Evolutionary conservation across 2,888 invertebrate genomes (phyloP).

Genomic region (Drosophila anomalata): DNA sequence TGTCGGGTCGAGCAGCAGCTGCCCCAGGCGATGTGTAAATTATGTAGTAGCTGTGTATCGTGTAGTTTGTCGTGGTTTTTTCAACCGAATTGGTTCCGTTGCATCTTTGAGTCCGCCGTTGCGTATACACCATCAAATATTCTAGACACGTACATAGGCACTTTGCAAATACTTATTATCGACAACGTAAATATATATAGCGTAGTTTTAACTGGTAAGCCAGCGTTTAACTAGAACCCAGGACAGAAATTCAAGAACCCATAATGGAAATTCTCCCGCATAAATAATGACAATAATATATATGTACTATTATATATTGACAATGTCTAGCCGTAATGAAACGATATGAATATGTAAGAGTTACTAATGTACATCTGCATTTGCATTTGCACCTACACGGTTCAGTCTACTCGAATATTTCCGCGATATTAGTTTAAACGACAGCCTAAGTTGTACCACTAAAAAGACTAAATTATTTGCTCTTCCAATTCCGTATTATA

Average conservation of each 20-base stretch:
- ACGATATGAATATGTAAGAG: constrained; percentile 61
- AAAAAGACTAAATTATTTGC: constrained; percentile 78
- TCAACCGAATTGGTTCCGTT: constrained; percentile 54
- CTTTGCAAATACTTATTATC: constrained; percentile 27
- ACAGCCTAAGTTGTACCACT: constrained; percentile 57
- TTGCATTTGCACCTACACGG: constrained; percentile 33
- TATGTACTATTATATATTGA: constrained; percentile 59
- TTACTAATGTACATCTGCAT: constrained; percentile 51
- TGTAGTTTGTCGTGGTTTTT: constrained; percentile 47
- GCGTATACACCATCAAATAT: constrained; percentile 37
- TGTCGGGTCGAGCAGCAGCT: constrained; percentile 12
- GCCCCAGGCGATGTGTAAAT: constrained; percentile 59
- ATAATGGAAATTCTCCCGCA: constrained; percentile 79
- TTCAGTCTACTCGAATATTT: constrained; percentile 43
- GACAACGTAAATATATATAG: constrained; percentile 38
- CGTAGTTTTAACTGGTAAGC: constrained; percentile 62
- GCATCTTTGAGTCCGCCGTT: constrained; percentile 58
- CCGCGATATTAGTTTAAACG: constrained; percentile 72
- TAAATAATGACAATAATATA: constrained; percentile 80
- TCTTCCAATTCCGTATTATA: constrained; percentile 70
- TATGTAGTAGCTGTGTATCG: constrained; percentile 58
- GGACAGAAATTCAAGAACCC: constrained; percentile 56
- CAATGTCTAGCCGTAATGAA: constrained; percentile 62
- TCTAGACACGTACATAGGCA: constrained; percentile 42
- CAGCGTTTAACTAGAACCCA: constrained; percentile 56